Evolutionary conservation across 2,888 invertebrate species (phyloP), one percentile per base, ranked within the genome.

Genomic region (Omphaloscelis lunosa): DNA sequence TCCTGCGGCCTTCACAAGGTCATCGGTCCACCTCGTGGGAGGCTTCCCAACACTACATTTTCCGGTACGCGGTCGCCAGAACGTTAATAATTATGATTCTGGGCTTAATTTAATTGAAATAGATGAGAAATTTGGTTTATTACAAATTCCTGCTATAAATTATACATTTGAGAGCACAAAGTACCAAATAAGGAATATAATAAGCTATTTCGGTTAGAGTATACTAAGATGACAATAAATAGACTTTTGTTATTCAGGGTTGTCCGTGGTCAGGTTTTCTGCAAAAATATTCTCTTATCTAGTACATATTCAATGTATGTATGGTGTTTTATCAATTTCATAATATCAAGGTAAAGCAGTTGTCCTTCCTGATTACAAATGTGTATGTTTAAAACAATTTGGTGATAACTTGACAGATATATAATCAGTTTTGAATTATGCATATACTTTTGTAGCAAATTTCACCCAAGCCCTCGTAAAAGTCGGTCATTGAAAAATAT

Each of bases 401-500:
- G 15, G 3, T 29, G 45, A 48, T 39, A 56, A 71, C 4, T 29
- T 9, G 2, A 48, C 48, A 20, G 8, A 39, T 58, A 11, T 34
- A 29, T 6, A 61, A 20, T 3, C 8, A 20, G 5, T 61, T 66
- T 41, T 29, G 5, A 59, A 53, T 20, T 27, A 34, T 6, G 17
- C 41, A 17, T 7, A 8, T n/a, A 29, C 29, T 73, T 67, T 56
- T 41, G 8, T 20, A 34, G 7, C 15, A 65, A 29, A 20, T 81
- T 41, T 61, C 34, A 53, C 2, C 5, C 34, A 70, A 29, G 27
- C 61, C 29, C 17, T 29, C 41, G 9, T 17, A 34, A 39, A 82
- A 66, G 8, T 67, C 53, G 39, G 56, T 58, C 45, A 45, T 53
- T 69, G 69, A 65, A 77, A 69, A 84, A 12, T 75, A 45, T 58